phyloP scores from a whole-genome alignment of 2,113 vertebrate genomes.

The Aegotheles bennettii region DNA sequence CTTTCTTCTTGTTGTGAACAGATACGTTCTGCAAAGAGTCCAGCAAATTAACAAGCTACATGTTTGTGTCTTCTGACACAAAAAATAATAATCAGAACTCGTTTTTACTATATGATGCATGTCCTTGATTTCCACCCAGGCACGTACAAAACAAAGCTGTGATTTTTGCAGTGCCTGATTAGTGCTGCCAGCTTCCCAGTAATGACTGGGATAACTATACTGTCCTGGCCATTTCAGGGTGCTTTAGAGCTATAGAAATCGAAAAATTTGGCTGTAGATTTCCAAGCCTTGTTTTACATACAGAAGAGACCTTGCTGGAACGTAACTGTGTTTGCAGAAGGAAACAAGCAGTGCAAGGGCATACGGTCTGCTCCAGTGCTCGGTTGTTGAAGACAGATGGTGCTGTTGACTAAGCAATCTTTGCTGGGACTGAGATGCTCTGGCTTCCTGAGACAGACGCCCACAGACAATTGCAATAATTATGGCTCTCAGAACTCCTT shows the following conservation, averaged over 20 bases:
- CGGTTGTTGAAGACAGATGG: slow-evolving; percentile 43
- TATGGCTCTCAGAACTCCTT: slow-evolving; percentile 9
- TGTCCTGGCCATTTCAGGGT: not conserved
- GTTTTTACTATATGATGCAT: not conserved
- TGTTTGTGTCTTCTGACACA: not conserved
- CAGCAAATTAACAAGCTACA: not conserved
- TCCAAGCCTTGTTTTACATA: not conserved
- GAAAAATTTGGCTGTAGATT: not conserved
- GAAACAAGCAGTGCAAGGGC: not conserved
- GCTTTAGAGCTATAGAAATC: not conserved
- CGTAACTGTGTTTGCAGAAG: not conserved
- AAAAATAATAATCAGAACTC: not conserved
- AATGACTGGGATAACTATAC: rapidly evolving
- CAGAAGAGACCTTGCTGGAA: not conserved
- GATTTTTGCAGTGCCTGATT: not conserved
- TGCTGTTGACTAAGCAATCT: slow-evolving; percentile 60
- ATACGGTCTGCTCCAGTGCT: not conserved
- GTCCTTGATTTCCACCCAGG: not conserved
- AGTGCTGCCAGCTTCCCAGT: not conserved
- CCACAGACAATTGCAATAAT: slow-evolving; percentile 22
- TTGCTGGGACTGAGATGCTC: not conserved
- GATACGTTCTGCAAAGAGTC: not conserved
- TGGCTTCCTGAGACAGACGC: not conserved
- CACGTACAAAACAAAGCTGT: not conserved
- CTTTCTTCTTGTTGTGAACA: not conserved